A percentile compares a stretch with the other conserved stretches of the same genome.
Conservation (phyloP, 2,113 vertebrate species). For the Macaca nemestrina region DNA sequence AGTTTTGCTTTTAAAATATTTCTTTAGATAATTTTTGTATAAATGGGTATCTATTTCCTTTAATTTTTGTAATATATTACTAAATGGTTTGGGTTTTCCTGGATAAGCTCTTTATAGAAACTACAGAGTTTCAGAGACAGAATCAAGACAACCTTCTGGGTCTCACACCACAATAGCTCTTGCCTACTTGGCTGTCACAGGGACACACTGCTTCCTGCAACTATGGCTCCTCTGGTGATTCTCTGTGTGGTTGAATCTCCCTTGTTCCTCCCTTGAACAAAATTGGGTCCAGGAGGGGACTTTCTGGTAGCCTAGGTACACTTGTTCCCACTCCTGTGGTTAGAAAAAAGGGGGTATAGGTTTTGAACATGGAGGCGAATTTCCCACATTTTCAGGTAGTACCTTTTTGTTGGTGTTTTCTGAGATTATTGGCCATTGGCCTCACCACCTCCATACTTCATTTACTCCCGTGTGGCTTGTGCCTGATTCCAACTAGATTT, state of each 20-base stretch:
- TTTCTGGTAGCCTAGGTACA: neutral
- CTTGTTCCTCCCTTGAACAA: neutral
- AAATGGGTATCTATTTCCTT: neutral
- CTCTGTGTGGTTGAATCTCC: neutral
- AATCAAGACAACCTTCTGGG: neutral
- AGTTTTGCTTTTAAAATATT: neutral
- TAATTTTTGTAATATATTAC: neutral
- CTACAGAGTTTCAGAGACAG: neutral
- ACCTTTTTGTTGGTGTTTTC: neutral
- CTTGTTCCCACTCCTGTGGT: no score
- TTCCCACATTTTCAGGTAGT: neutral
- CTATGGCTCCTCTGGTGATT: neutral
- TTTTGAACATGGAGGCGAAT: neutral
- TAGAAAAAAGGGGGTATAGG: neutral
- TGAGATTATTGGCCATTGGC: neutral
- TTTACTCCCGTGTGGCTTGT: neutral
- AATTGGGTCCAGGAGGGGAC: neutral
- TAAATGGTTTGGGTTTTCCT: neutral
- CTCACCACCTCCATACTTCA: neutral
- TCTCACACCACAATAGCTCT: no score
- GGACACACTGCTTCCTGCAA: neutral
- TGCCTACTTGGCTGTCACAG: neutral
- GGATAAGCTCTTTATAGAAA: neutral
- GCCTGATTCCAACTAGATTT: neutral
- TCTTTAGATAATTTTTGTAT: neutral